Base-by-base conservation (phyloP, 1,140 invertebrate genomes). In the Drosophila ercepeae region DNA sequence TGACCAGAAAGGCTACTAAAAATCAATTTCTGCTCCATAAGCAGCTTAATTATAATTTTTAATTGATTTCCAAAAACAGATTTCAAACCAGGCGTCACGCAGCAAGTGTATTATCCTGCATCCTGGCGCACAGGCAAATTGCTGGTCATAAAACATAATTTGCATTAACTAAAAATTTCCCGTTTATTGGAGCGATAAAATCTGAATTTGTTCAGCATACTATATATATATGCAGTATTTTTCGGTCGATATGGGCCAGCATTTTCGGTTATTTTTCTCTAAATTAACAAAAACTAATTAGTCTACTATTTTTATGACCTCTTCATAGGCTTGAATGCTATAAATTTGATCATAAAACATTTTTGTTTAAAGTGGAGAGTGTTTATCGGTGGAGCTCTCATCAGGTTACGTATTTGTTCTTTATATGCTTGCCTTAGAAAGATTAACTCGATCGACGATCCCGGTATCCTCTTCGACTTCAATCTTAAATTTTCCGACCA, bases 21-120 rank as follows among this genome's bases (percentile, higher is more conserved):
- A 78, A 78, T 73, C 75, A 78, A 78, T 78, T 78, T 71, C 55
- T 53, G 53, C 36, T 21, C 59, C 48, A 75, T 77, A 72, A 65
- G 67, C 51, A 70, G 70, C 76, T 75, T 79, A 64, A 78, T 79
- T 81, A 81, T 61, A 58, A 61, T 82, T 82, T 32, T 81, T 61
- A 81, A 81, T 81, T 76, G 72, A 82, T 77, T 77, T 76, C 42
- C 52, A 54, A 64, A 75, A 81, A 53, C 51, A 76, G 61, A 74
- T 68, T 78, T 72, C n/a, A n/a, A n/a, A n/a, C 0, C 23, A 59
- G 29, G n/a, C 1, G 21, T 1, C 25, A 27, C 25, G 14, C 21
- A 44, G 32, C 13, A 55, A 13, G 45, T 8, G 19, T 42, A 16
- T 9, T 8, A 16, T 21, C 5, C 1, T 5, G 34, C 16, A 2